These are phyloP conservation scores for Whitmania pigra DNA, from an alignment of 1,140 invertebrate species.

Conservation along the genomic window DNA sequence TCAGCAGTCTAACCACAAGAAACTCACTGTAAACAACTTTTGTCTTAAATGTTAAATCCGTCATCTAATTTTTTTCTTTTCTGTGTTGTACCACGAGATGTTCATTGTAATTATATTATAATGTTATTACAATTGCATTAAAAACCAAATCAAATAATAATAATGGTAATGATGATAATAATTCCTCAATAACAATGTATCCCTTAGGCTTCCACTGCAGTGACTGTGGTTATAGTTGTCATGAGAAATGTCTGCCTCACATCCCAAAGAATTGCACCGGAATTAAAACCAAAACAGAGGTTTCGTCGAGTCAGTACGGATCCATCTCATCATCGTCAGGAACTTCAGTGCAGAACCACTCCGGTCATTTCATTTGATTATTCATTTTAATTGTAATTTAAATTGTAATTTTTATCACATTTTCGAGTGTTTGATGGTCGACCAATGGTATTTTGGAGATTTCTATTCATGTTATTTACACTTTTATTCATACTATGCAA, in stretches of 20 bases:
- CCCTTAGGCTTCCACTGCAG: slow-evolving; percentile 61
- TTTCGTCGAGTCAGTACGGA: slow-evolving; percentile 17
- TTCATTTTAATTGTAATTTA: too few relatives aligned
- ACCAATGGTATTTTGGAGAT: too few relatives aligned
- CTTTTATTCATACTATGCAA: too few relatives aligned
- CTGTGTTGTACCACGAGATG: too few relatives aligned
- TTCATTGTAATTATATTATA: not conserved
- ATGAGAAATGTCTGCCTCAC: slow-evolving; percentile 77
- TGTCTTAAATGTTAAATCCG: not conserved
- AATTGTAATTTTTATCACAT: too few relatives aligned
- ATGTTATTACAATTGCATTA: not conserved
- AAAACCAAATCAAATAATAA: not conserved
- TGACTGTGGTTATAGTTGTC: slow-evolving; percentile 87
- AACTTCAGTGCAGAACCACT: not conserved
- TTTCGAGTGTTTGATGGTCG: too few relatives aligned
- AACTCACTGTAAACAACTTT: not conserved
- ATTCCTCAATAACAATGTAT: not conserved
- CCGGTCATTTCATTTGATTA: too few relatives aligned
- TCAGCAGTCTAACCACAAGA: slow-evolving; percentile 2
- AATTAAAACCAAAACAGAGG: slow-evolving; percentile 48
- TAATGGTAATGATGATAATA: too few relatives aligned
- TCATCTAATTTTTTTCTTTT: too few relatives aligned
- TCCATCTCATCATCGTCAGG: not conserved
- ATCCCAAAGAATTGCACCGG: slow-evolving; percentile 81
- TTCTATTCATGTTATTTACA: too few relatives aligned